A percentile compares a stretch with the other conserved stretches of the same genome.
Conservation (phyloP, 1,140 invertebrate species). For the Drosophila varians region DNA sequence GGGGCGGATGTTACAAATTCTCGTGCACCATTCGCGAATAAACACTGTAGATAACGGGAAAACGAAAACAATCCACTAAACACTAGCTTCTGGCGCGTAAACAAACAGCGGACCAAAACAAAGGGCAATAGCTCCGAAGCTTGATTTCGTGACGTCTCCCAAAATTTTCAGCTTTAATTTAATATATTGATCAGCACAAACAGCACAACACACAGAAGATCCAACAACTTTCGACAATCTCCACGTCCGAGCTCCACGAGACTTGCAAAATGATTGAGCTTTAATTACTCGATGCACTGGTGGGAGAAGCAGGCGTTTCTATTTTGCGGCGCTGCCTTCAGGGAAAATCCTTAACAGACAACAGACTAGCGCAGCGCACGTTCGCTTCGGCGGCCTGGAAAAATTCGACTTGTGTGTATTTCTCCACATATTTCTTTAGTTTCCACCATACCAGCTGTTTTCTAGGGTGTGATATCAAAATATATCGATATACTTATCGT, state of each 20-base stretch:
- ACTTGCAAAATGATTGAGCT: not conserved
- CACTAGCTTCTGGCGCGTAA: not conserved
- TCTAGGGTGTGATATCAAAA: too few relatives aligned
- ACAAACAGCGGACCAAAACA: not conserved
- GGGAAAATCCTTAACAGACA: not conserved
- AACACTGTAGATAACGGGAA: not conserved
- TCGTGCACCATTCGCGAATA: not conserved
- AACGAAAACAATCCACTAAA: too few relatives aligned
- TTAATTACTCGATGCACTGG: not conserved
- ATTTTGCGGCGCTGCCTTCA: not conserved
- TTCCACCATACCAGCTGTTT: too few relatives aligned
- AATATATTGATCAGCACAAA: not conserved
- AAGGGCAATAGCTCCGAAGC: not conserved
- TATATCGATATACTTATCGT: too few relatives aligned
- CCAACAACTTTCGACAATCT: not conserved
- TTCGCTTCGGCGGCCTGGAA: not conserved
- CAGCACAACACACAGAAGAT: not conserved
- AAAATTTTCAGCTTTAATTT: not conserved
- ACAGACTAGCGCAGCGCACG: not conserved
- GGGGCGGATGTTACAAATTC: not conserved
- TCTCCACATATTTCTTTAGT: too few relatives aligned
- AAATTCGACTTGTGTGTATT: not conserved
- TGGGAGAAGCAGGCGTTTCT: not conserved
- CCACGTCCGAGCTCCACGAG: not conserved
- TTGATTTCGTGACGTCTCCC: not conserved